Percentiles rank a stretch among this genome's conserved stretches.
phyloP scores from a whole-genome alignment of 2,797 vertebrate genomes.

The Scyliorhinus canicula region DNA sequence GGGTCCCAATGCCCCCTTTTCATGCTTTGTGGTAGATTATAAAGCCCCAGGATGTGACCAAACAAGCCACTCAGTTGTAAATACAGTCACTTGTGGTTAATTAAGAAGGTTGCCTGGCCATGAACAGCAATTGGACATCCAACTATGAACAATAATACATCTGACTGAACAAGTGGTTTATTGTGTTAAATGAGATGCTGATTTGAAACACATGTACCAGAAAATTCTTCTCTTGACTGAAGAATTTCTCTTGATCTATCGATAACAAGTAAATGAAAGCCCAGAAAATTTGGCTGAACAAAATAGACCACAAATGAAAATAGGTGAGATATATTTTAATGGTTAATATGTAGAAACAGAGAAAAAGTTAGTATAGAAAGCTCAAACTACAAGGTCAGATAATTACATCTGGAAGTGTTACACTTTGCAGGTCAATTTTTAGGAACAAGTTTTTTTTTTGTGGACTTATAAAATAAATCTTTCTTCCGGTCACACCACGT shows the following conservation, averaged over 20 bases:
- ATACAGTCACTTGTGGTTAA: background rate
- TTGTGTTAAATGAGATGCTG: background rate
- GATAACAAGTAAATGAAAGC: background rate
- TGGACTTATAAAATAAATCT: background rate
- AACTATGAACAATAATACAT: background rate
- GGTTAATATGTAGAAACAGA: background rate
- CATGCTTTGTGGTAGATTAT: background rate
- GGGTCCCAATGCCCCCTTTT: background rate
- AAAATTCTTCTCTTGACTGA: background rate
- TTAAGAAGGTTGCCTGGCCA: background rate
- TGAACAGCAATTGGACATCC: background rate
- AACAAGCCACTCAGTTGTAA: background rate
- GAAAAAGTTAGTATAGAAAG: background rate
- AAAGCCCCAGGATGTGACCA: background rate
- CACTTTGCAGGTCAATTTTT: background rate
- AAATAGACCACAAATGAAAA: background rate
- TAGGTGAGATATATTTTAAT: slow-evolving; percentile 15
- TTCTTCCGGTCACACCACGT: background rate
- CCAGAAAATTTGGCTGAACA: background rate
- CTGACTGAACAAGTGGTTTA: background rate
- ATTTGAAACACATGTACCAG: background rate
- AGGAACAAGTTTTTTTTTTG: background rate
- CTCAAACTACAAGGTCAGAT: background rate
- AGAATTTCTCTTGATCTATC: background rate
- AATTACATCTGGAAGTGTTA: slow-evolving; percentile 1